A percentile compares a stretch with the other conserved stretches of the same genome.
Evolutionary conservation across 2,113 vertebrate genomes (phyloP).

Genomic region (Corydoras maculifer): DNA sequence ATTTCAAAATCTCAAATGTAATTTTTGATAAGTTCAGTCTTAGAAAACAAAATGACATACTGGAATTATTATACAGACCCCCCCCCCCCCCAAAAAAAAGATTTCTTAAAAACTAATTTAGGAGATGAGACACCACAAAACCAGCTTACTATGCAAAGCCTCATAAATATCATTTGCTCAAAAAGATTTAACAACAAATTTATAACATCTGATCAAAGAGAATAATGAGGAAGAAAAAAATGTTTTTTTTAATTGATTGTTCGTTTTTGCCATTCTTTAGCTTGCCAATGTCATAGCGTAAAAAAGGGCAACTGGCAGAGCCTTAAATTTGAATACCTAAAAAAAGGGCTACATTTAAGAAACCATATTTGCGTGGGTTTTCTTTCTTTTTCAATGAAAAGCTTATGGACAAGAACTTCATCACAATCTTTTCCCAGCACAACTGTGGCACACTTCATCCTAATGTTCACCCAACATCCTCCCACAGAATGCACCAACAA

Average conservation of each 20-base stretch:
- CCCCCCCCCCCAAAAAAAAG: constrained; percentile 52
- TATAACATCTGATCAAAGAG: constrained; percentile 80
- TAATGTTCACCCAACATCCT: constrained; percentile 25
- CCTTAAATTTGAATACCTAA: constrained; percentile 28
- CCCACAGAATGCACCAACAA: constrained; percentile 9
- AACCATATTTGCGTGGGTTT: constrained; percentile 35
- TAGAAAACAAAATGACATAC: constrained; percentile 73
- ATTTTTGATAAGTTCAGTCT: constrained; percentile 23
- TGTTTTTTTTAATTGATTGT: constrained; percentile 88
- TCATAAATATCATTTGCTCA: constrained; percentile 89
- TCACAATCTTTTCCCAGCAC: constrained; percentile 34
- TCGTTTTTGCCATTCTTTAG: constrained; percentile 62
- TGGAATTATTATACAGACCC: constrained; percentile 82
- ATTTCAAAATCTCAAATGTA: constrained; percentile 30
- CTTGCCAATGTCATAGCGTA: constrained; percentile 72
- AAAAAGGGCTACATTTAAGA: constrained; percentile 20
- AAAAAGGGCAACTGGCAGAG: constrained; percentile 30
- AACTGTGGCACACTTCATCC: constrained; percentile 45
- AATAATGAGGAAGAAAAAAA: constrained; percentile 57
- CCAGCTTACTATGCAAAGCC: constrained; percentile 86
- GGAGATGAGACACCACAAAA: constrained; percentile 86
- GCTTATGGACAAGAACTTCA: constrained; percentile 43
- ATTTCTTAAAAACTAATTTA: constrained; percentile 11
- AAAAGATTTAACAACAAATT: constrained; percentile 88
- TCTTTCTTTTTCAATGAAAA: constrained; percentile 2